These are phyloP conservation scores for Tenthredo livida DNA, from an alignment of 2,888 invertebrate genomes.

Conservation along the genomic window DNA sequence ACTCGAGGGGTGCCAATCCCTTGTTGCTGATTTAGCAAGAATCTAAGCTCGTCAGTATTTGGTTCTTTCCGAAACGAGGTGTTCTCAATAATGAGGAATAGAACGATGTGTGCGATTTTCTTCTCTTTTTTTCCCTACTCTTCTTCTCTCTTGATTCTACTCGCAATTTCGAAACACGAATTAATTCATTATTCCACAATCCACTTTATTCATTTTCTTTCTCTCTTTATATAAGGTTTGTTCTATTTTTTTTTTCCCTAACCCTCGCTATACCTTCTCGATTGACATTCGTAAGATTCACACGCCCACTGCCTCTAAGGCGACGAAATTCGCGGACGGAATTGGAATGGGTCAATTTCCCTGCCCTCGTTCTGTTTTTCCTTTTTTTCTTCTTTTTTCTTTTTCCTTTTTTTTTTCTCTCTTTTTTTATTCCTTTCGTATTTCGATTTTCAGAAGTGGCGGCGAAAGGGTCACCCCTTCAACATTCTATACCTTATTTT, in stretches of 20 bases:
- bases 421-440: neutral
- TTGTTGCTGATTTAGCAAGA: slow-evolving; percentile 39
- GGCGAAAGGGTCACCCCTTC: slow-evolving; percentile 19
- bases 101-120: neutral
- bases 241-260: neutral
- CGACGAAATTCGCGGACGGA: slow-evolving; percentile 37
- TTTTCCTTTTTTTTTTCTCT: neutral
- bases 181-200: neutral
- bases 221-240: neutral
- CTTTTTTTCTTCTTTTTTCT: neutral
- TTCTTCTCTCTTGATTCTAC: neutral
- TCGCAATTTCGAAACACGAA: neutral
- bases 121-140: too few species aligned
- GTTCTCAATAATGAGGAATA: neutral
- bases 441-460: slow-evolving; percentile 10
- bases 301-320: slow-evolving; percentile 16
- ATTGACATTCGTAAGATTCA: slow-evolving; percentile 31
- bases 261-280: neutral
- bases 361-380: neutral
- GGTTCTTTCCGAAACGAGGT: neutral
- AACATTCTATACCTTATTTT: neutral
- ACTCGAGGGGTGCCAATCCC: slow-evolving; percentile 20
- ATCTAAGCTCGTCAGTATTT: slow-evolving; percentile 14
- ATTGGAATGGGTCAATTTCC: slow-evolving; percentile 46
- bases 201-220: neutral